These are phyloP conservation scores for Chelidonichthys spinosus DNA, from an alignment of 2,797 vertebrate genomes.

Conservation along the genomic window DNA sequence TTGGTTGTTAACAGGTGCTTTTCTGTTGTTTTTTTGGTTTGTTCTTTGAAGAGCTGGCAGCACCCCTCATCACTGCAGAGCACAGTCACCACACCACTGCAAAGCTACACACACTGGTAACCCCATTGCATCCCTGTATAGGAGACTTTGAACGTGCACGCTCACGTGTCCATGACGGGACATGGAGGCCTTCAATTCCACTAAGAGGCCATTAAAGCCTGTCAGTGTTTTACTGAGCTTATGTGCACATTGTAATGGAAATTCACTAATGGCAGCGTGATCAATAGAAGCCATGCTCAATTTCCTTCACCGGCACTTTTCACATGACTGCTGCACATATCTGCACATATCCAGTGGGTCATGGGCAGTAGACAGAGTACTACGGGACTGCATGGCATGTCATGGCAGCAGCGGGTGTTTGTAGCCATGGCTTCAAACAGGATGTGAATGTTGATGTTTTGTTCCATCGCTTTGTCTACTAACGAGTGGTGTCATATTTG, in stretches of 20 bases:
- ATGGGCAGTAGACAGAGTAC: conserved; percentile 9
- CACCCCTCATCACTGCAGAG: conserved; percentile 19
- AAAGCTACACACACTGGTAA: conserved; percentile 24
- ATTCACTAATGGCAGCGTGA: conserved; percentile 77
- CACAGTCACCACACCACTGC: conserved; percentile 28
- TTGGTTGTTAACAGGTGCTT: conserved; percentile 65
- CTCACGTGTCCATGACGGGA: conserved; percentile 59
- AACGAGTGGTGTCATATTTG: background rate
- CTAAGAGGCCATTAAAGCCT: conserved; percentile 73
- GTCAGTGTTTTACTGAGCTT: conserved; percentile 65
- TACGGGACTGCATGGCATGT: conserved; percentile 18
- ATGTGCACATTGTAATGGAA: conserved; percentile 73
- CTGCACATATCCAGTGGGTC: conserved; percentile 40
- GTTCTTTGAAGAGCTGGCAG: conserved; percentile 5
- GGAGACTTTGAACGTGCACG: conserved; percentile 33
- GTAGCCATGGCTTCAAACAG: background rate
- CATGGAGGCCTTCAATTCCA: conserved; percentile 62
- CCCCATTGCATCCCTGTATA: conserved; percentile 28
- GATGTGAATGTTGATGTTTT: background rate
- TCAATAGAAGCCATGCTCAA: conserved; percentile 73
- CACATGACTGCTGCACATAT: conserved; percentile 26
- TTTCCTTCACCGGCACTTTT: conserved; percentile 55
- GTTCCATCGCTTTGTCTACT: background rate
- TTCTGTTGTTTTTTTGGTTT: background rate
- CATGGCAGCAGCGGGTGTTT: conserved; percentile 22